Conservation (phyloP, 2,113 vertebrate genomes). For the Archilochus colubris region DNA sequence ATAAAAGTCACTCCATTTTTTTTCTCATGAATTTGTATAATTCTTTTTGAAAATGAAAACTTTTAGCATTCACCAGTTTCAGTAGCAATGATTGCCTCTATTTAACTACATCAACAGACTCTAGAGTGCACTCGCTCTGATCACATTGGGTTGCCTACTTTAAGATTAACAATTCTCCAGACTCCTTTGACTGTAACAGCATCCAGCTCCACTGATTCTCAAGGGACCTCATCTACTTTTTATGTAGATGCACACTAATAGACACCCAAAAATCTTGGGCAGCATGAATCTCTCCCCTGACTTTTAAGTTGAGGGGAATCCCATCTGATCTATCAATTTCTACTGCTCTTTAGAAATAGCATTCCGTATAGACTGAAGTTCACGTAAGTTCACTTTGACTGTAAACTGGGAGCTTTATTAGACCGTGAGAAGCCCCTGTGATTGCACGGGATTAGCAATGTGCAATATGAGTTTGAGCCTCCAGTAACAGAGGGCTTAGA, state of each 20-base stretch:
- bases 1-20: background rate
- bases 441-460: background rate
- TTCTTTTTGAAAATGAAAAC: background rate
- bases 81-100: background rate
- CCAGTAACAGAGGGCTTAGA: background rate
- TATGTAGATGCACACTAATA: background rate
- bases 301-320: background rate
- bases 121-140: background rate
- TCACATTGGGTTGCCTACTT: fast-evolving
- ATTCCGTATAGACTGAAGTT: background rate
- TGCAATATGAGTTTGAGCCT: background rate
- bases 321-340: background rate
- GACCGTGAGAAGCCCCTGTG: background rate
- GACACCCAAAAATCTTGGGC: background rate
- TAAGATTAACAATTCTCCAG: background rate
- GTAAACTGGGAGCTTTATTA: background rate
- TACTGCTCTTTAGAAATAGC: background rate
- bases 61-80: background rate
- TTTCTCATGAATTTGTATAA: background rate
- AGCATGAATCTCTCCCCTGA: background rate
- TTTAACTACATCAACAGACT: background rate
- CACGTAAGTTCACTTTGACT: background rate
- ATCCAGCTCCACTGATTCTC: background rate
- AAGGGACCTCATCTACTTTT: background rate
- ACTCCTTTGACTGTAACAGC: background rate